Conservation (phyloP, 1,140 invertebrate species). For the Epicauta chinensis region DNA sequence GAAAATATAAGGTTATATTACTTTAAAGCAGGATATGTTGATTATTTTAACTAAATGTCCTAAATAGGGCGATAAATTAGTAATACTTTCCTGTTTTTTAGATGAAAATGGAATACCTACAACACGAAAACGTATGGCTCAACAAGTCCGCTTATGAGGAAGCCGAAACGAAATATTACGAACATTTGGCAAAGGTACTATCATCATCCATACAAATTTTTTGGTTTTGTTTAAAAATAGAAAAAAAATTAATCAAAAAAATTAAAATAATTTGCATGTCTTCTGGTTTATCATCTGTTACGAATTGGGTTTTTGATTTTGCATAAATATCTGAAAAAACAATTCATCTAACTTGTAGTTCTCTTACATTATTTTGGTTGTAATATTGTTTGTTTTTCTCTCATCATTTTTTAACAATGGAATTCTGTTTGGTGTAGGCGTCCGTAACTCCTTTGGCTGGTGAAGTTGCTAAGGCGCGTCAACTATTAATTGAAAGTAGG, state of each 20-base stretch:
- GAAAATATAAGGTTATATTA: too few species aligned
- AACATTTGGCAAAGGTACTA: slow-evolving; percentile 51
- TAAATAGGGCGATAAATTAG: too few species aligned
- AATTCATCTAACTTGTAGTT: too few species aligned
- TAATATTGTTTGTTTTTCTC: too few species aligned
- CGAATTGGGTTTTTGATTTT: too few species aligned
- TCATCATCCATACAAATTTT: background rate
- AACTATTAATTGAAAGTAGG: slow-evolving; percentile 52
- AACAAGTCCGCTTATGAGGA: slow-evolving; percentile 45
- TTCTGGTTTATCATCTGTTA: too few species aligned
- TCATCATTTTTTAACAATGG: slow-evolving; percentile 7
- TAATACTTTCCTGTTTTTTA: too few species aligned
- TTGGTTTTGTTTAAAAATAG: background rate
- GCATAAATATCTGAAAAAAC: too few species aligned
- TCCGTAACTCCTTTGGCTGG: slow-evolving; percentile 49
- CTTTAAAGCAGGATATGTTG: too few species aligned
- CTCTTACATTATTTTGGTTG: too few species aligned
- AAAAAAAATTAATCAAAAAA: background rate
- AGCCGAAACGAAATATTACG: slow-evolving; percentile 55
- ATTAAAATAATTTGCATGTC: slow-evolving; percentile 21
- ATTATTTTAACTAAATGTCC: too few species aligned
- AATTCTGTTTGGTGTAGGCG: slow-evolving; percentile 36
- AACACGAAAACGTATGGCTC: slow-evolving; percentile 2
- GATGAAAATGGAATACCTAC: slow-evolving; percentile 5
- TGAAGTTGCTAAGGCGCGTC: slow-evolving; percentile 60